Evolutionary conservation across 2,113 vertebrate species (phyloP).

Genomic region (Axis porcinus): DNA sequence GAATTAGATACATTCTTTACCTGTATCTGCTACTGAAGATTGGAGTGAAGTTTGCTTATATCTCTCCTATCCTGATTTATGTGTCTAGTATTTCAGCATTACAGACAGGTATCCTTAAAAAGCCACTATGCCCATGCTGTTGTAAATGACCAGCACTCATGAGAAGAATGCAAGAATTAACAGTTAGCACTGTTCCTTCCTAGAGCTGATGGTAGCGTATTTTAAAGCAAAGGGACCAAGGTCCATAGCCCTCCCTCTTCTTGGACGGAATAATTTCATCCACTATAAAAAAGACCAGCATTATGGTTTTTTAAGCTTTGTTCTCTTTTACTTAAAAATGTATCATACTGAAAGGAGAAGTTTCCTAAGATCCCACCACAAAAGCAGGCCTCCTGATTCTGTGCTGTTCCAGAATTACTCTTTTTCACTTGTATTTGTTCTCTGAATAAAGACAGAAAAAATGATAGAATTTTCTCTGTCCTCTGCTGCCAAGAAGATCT

Average conservation of each 20-base stretch:
- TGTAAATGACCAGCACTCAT: neutral
- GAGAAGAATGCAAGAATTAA: neutral
- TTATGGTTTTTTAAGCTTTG: neutral
- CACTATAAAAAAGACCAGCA: neutral
- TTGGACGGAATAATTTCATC: neutral
- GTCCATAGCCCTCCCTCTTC: neutral
- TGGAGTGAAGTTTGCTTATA: neutral
- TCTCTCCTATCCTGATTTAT: neutral
- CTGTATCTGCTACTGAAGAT: neutral
- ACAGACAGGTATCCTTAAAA: neutral
- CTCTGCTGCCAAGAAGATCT: neutral
- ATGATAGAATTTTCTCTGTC: neutral
- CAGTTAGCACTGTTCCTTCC: neutral
- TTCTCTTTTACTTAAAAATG: neutral
- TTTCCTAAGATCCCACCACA: neutral
- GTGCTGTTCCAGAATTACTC: neutral
- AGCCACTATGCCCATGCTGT: neutral
- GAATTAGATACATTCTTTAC: neutral
- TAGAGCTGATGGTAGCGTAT: neutral
- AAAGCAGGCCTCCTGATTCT: neutral
- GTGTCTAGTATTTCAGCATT: neutral
- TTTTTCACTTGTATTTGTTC: neutral
- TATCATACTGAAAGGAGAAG: neutral
- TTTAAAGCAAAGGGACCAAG: neutral
- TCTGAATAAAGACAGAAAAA: slow-evolving; percentile 7